A percentile compares a stretch with the other conserved stretches of the same genome.
Conservation (phyloP, 2,797 vertebrate genomes). For the Denticeps clupeoides region DNA sequence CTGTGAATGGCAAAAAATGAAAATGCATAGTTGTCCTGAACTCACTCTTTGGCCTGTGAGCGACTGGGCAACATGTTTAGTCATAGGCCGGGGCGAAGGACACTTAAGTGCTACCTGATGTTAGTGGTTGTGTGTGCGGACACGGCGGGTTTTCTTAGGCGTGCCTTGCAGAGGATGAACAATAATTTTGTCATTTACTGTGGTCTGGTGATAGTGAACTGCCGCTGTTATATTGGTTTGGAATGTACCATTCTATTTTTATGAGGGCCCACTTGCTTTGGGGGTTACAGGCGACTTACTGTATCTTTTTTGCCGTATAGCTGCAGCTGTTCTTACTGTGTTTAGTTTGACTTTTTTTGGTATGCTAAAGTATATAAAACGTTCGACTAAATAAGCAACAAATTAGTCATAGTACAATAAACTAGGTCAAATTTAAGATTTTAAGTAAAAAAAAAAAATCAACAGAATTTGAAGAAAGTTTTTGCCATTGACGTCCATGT, state of each 20-base stretch:
- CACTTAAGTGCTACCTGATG: constrained; percentile 70
- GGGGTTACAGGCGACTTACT: constrained; percentile 51
- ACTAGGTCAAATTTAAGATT: too few relatives aligned
- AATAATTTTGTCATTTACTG: constrained; percentile 71
- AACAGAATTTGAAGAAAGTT: too few relatives aligned
- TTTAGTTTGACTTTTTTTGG: too few relatives aligned
- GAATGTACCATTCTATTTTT: constrained; percentile 70
- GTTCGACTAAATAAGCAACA: too few relatives aligned
- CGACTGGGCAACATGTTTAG: constrained; percentile 55
- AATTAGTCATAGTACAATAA: too few relatives aligned
- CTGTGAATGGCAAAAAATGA: constrained; percentile 25
- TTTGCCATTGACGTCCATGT: too few relatives aligned
- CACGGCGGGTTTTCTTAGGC: constrained; percentile 55
- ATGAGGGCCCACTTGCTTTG: constrained; percentile 45
- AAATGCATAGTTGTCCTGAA: constrained; percentile 22
- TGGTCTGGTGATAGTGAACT: constrained; percentile 61
- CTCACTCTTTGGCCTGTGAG: constrained; percentile 25
- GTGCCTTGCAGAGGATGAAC: constrained; percentile 62
- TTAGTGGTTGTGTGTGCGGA: constrained; percentile 57
- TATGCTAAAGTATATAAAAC: too few relatives aligned
- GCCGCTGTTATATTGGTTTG: constrained; percentile 68
- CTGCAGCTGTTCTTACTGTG: too few relatives aligned
- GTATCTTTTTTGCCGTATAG: constrained; percentile 46
- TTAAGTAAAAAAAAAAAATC: too few relatives aligned
- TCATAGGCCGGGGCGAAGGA: constrained; percentile 57